Percentiles rank a stretch among this genome's conserved stretches.
phyloP scores from a whole-genome alignment of 2,113 vertebrate species.

The Polypterus bichir region DNA sequence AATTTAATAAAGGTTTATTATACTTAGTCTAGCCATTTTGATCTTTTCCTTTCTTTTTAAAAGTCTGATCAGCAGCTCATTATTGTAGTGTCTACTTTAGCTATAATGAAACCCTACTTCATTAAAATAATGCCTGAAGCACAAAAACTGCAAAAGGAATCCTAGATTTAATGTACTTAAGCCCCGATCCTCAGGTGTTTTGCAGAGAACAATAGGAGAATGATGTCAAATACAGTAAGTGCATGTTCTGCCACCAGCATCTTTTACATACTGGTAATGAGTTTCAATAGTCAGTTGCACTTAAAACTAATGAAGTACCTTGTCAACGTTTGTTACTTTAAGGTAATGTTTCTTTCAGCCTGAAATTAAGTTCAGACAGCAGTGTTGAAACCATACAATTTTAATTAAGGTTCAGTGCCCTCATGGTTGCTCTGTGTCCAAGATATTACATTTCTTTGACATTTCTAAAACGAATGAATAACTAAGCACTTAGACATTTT shows the following conservation, averaged over 20 bases:
- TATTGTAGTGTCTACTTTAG: slow-evolving; percentile 3
- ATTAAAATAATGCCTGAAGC: neutral
- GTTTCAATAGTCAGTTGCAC: neutral
- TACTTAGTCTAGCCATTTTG: neutral
- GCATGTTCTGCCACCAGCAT: neutral
- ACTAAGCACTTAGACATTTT: too few relatives aligned
- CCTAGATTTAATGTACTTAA: neutral
- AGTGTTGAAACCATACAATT: too few relatives aligned
- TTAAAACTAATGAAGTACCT: slow-evolving; percentile 2
- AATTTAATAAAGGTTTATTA: slow-evolving; percentile 1
- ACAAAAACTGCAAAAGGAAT: neutral
- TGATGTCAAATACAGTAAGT: neutral
- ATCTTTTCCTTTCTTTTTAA: neutral
- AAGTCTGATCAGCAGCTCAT: slow-evolving; percentile 2
- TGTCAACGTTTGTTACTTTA: neutral
- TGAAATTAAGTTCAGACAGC: neutral
- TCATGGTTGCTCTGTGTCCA: neutral
- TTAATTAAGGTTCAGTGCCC: neutral
- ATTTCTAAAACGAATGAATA: too few relatives aligned
- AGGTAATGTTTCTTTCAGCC: neutral
- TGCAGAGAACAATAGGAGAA: neutral
- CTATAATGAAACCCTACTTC: slow-evolving; percentile 3
- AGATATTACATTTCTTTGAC: too few relatives aligned
- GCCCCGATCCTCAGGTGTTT: neutral
- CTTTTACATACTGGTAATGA: neutral